phyloP scores from a whole-genome alignment of 2,888 invertebrate species.

The Drosophila greeni region DNA sequence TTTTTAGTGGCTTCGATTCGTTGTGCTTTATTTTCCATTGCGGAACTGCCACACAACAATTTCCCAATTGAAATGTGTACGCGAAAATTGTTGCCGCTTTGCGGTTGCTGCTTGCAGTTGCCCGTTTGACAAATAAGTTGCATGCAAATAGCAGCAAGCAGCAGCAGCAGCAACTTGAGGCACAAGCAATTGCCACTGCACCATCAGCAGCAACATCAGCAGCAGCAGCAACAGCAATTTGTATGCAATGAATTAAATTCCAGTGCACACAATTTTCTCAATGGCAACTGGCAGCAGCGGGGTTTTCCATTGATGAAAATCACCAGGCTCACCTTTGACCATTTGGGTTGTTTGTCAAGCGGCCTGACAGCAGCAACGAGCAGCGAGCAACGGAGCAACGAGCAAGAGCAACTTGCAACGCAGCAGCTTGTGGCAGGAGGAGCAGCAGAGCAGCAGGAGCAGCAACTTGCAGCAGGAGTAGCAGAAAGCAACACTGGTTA shows the following conservation, averaged over 20 bases:
- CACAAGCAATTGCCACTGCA: constrained; percentile 19
- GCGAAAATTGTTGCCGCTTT: constrained; percentile 61
- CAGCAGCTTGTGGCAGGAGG: background rate
- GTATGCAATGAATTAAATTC: constrained; percentile 68
- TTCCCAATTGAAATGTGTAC: constrained; percentile 71
- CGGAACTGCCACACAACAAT: constrained; percentile 61
- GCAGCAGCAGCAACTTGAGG: constrained; percentile 19
- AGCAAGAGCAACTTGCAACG: background rate
- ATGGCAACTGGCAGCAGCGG: constrained; percentile 45
- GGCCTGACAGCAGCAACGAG: constrained; percentile 44
- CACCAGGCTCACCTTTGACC: constrained; percentile 61
- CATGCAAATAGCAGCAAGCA: constrained; percentile 63
- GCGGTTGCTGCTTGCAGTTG: constrained; percentile 38
- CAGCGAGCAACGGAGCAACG: background rate
- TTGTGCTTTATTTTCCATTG: constrained; percentile 27
- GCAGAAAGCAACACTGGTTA: constrained; percentile 7
- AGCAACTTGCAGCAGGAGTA: background rate
- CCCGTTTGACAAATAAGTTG: constrained; percentile 68
- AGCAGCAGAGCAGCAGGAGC: background rate
- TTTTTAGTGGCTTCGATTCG: constrained; percentile 23
- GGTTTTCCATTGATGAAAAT: constrained; percentile 67
- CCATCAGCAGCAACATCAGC: constrained; percentile 29
- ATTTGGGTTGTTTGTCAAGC: constrained; percentile 63
- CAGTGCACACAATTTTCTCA: constrained; percentile 58
- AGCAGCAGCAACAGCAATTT: constrained; percentile 54